Evolutionary conservation across 2,888 invertebrate genomes (phyloP), one percentile per base, ranked within the genome.

Genomic region (Drosophila tripunctata): DNA sequence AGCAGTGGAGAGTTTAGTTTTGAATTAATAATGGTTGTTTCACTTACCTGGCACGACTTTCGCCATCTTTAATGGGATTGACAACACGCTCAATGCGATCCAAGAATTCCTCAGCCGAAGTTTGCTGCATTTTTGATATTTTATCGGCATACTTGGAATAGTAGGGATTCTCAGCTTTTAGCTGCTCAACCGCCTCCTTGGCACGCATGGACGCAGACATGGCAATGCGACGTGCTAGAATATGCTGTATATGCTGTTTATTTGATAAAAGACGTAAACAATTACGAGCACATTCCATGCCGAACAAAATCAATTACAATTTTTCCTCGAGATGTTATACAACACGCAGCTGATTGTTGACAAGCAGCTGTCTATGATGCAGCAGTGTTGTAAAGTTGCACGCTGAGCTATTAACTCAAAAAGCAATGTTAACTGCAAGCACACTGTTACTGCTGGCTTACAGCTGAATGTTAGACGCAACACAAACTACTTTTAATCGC

Each of bases 71-170:
- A 30, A 88, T 89, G 67, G 87, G 92, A 88, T 82, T 72, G 1
- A 78, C 50, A 3, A 90, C 87, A 24, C 92, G 92, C 83, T 95
- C 94, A 8, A 95, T 90, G 68, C 94, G 92, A 27, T 93, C 91
- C 41, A 95, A 80, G 87, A 96, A 96, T 88, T 96, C 96, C 75
- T 95, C 94, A 0, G 96, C 96, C 2, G 95, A 94, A 0, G 94
- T 94, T 90, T 95, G 92, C 89, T 96, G 96, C 15, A 96, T 89
- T 63, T 93, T 92, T 0, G 95, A 93, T 69, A 97, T 95, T 89
- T 96, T 96, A 1, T 93, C 91, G 0, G 96, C 94, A 91, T 97
- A 97, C 87, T 97, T 97, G 14, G 95, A 94, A 84, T 93, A 97
- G 88, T 95, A 97, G 0, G 96, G 96, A 92, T 97, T 97, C 3